Percentiles rank a stretch among this genome's conserved stretches.
Evolutionary conservation across 2,888 invertebrate genomes (phyloP).

Genomic region (Neoascia interrupta): DNA sequence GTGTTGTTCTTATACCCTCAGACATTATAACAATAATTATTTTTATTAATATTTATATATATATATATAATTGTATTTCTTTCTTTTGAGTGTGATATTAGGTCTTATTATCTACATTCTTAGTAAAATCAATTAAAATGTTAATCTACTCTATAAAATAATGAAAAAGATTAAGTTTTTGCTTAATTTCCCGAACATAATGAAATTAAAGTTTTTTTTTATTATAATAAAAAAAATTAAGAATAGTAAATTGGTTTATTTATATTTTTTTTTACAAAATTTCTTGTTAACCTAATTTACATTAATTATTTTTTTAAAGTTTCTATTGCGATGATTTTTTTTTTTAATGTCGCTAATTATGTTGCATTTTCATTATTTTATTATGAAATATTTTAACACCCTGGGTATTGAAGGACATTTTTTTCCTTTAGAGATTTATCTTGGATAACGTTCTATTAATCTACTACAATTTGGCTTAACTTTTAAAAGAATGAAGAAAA

Average conservation of each 20-base stretch:
- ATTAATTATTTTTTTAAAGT: conserved; percentile 12
- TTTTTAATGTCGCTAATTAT: too few species aligned
- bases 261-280: conserved; percentile 3
- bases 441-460: too few species aligned
- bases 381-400: too few species aligned
- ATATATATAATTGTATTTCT: conserved; percentile 43
- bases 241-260: too few species aligned
- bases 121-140: conserved; percentile 38
- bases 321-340: conserved; percentile 20
- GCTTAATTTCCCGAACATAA: too few species aligned
- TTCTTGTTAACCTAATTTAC: background rate
- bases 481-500: background rate
- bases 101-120: conserved; percentile 29
- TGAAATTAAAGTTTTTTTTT: background rate
- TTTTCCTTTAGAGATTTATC: too few species aligned
- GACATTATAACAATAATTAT: conserved; percentile 57
- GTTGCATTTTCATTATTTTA: too few species aligned
- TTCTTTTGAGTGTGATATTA: conserved; percentile 46
- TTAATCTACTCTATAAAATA: too few species aligned
- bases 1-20: conserved; percentile 49
- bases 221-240: too few species aligned
- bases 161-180: too few species aligned
- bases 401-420: too few species aligned
- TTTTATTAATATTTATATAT: conserved; percentile 46
- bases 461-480: background rate